These are phyloP conservation scores for Euproctis similis DNA, from an alignment of 2,888 invertebrate species.

Conservation along the genomic window DNA sequence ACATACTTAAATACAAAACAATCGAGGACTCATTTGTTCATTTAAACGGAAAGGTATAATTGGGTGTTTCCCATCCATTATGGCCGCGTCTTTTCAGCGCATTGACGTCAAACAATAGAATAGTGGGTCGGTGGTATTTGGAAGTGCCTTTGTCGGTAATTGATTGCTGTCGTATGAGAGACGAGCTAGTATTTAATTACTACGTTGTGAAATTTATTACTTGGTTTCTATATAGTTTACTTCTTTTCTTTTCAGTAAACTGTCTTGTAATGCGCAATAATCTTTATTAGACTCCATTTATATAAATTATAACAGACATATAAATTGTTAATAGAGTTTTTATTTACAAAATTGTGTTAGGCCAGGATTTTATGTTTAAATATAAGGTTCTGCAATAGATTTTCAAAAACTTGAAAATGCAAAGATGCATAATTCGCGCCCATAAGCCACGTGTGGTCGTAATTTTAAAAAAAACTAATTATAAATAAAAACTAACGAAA, in stretches of 20 bases:
- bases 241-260: too few relatives aligned
- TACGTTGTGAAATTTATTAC: not conserved
- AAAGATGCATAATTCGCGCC: too few relatives aligned
- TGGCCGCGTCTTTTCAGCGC: conserved; percentile 17
- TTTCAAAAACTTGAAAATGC: too few relatives aligned
- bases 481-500: not conserved
- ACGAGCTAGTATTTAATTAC: not conserved
- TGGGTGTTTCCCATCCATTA: conserved; percentile 20
- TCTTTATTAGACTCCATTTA: too few relatives aligned
- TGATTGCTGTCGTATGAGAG: conserved; percentile 10
- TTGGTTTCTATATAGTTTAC: too few relatives aligned
- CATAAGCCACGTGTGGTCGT: not conserved
- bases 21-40: conserved; percentile 16
- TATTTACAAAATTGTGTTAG: too few relatives aligned
- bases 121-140: conserved; percentile 12
- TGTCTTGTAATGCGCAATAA: too few relatives aligned
- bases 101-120: conserved; percentile 20
- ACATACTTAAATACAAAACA: conserved; percentile 15
- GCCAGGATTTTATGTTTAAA: too few relatives aligned
- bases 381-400: too few relatives aligned
- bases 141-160: conserved; percentile 14
- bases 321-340: too few relatives aligned
- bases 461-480: conserved; percentile 5
- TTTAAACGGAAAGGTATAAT: conserved; percentile 23
- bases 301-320: too few relatives aligned